Conservation (phyloP, 2,113 vertebrate genomes). For the Lophius piscatorius region DNA sequence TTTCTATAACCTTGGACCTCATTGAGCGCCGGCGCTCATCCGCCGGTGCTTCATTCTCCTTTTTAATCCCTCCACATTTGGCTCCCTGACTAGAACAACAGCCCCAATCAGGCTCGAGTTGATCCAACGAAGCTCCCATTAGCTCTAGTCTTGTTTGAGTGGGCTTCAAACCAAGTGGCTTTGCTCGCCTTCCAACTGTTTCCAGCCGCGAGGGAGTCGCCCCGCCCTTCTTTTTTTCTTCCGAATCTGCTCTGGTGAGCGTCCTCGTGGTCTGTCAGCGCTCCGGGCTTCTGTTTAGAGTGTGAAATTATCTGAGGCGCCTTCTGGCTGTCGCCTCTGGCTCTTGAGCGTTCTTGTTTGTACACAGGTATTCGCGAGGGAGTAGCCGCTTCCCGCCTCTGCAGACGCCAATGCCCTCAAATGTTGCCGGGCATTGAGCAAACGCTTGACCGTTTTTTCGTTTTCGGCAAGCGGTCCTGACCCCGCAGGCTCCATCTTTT, state of each 20-base stretch:
- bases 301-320: slow-evolving; percentile 45
- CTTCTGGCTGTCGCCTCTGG: slow-evolving; percentile 47
- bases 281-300: slow-evolving; percentile 49
- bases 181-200: slow-evolving; percentile 28
- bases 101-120: slow-evolving; percentile 53
- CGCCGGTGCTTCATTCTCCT: background rate
- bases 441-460: slow-evolving; percentile 68
- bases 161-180: slow-evolving; percentile 50
- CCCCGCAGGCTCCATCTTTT: slow-evolving; percentile 51
- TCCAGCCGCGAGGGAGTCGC: slow-evolving; percentile 36
- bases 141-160: slow-evolving; percentile 59
- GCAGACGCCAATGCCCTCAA: no score
- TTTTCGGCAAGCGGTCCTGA: slow-evolving; percentile 68
- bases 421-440: no score
- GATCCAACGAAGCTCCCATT: slow-evolving; percentile 59
- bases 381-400: no score
- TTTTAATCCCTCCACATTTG: slow-evolving; percentile 41
- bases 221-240: slow-evolving; percentile 33
- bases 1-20: background rate
- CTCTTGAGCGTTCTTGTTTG: slow-evolving; percentile 36
- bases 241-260: slow-evolving; percentile 29
- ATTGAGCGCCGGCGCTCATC: background rate
- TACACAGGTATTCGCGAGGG: slow-evolving; percentile 11
- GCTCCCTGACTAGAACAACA: slow-evolving; percentile 63
- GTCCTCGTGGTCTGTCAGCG: slow-evolving; percentile 48